These are phyloP conservation scores for Struthidea cinerea DNA, from an alignment of 2,113 vertebrate species.

Conservation along the genomic window DNA sequence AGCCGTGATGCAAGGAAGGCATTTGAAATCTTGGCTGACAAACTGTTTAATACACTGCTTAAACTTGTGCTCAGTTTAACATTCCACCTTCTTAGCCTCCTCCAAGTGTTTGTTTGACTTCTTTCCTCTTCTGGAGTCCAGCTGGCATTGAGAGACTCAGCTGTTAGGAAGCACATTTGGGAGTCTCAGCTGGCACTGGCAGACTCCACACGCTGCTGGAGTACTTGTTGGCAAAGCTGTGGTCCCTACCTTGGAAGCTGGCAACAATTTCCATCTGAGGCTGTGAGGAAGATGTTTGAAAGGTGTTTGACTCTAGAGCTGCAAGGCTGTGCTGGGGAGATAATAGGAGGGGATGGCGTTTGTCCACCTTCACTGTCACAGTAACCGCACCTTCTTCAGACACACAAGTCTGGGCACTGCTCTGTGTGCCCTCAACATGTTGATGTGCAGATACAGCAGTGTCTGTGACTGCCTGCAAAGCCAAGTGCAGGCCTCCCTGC, in stretches of 20 bases:
- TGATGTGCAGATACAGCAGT: neutral
- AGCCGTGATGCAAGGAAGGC: neutral
- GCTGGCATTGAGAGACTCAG: neutral
- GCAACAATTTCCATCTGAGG: neutral
- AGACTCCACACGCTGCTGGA: neutral
- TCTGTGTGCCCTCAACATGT: fast-evolving
- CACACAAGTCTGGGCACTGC: neutral
- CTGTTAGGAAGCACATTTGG: neutral
- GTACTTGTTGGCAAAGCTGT: neutral
- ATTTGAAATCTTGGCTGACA: neutral
- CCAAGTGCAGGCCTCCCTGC: neutral
- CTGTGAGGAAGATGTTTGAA: neutral
- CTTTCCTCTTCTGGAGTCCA: neutral
- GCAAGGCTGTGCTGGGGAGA: neutral
- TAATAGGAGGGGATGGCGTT: neutral
- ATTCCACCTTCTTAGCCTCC: neutral
- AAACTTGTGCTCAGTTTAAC: neutral
- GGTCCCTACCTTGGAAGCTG: neutral
- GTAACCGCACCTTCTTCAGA: neutral
- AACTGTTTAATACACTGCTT: neutral
- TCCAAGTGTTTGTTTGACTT: slow-evolving; percentile 19
- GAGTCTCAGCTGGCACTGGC: neutral
- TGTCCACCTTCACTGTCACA: neutral
- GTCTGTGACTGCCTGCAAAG: neutral
- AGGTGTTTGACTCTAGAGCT: neutral